Evolutionary conservation across 1,140 invertebrate species (phyloP), one percentile per base, ranked within the genome.

Genomic region (Calliopsis andreniformis): DNA sequence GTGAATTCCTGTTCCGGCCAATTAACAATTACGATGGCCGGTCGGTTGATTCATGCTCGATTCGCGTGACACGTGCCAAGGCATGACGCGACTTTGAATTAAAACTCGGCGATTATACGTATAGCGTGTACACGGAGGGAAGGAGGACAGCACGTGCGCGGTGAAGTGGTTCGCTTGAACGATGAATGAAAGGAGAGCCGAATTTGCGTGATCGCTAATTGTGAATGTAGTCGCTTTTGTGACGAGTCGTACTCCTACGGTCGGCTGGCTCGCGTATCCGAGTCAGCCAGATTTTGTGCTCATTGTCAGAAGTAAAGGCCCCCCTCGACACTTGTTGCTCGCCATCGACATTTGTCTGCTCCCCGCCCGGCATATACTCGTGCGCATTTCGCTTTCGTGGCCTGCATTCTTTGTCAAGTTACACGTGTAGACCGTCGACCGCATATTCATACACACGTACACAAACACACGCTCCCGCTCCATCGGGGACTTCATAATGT

Each of bases 261-360:
- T 35, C 47, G 47, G 68, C 47, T 64, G 45, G 69, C 53, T 55
- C 76, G 59, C 69, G 56, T 79, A 79, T 76, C 75, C 71, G 51
- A 79, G 71, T 79, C 82, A 53, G 80, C 82, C 81, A 79, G 82
- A 84, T 84, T 83, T 83, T 75, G 70, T 76, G 59, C 77, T 84
- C 82, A 83, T 84, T 84, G 82, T 84, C 80, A 79, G 82, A 84
- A 84, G 82, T 79, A 84, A 82, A 83, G 81, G 56, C 80, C 80
- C n/a, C 78, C 78, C 82, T 71, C 70, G 77, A 75, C 82, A 84
- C 82, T 84, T 84, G 82, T 84, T 84, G 82, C 82, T 83, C 77
- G 62, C 66, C 81, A 84, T 84, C 82, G 82, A 84, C 82, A 83
- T 84, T 84, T 83, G 82, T 79, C 82, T 84, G 82, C 71, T 51